Conservation (phyloP, 2,113 vertebrate genomes). For the Glaucomys volans region DNA sequence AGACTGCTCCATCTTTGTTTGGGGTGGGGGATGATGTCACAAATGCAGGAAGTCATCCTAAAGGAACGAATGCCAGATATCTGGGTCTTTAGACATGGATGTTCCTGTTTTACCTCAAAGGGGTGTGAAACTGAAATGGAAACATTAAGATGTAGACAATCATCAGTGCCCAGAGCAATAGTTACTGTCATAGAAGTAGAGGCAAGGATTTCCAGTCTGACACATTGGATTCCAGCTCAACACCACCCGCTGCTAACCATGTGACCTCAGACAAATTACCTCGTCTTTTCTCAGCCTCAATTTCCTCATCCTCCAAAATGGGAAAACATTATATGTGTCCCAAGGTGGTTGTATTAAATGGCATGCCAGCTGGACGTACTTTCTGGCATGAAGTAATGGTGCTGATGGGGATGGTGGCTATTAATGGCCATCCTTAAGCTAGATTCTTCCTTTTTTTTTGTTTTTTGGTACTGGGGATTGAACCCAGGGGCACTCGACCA, state of each 20-base stretch:
- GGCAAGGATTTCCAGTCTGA: neutral
- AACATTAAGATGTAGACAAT: neutral
- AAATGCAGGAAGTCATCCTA: neutral
- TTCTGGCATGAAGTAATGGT: neutral
- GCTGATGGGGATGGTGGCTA: neutral
- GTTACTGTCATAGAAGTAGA: neutral
- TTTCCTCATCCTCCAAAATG: slow-evolving; percentile 33
- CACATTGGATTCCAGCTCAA: neutral
- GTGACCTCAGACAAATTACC: slow-evolving; percentile 2
- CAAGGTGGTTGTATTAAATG: neutral
- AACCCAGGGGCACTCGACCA: too few species aligned
- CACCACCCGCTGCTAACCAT: neutral
- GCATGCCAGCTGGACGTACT: neutral
- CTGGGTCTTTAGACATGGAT: neutral
- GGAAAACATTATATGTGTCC: neutral
- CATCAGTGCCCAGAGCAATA: neutral
- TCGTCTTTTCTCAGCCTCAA: neutral
- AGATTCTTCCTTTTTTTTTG: too few species aligned
- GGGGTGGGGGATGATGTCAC: neutral
- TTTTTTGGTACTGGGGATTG: too few species aligned
- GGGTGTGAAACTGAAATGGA: neutral
- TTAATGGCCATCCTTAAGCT: neutral
- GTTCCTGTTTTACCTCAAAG: neutral
- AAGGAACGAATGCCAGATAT: neutral
- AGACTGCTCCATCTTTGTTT: neutral